Evolutionary conservation across 2,888 invertebrate genomes (phyloP), one percentile per base, ranked within the genome.

Genomic region (Antheraea assamensis): DNA sequence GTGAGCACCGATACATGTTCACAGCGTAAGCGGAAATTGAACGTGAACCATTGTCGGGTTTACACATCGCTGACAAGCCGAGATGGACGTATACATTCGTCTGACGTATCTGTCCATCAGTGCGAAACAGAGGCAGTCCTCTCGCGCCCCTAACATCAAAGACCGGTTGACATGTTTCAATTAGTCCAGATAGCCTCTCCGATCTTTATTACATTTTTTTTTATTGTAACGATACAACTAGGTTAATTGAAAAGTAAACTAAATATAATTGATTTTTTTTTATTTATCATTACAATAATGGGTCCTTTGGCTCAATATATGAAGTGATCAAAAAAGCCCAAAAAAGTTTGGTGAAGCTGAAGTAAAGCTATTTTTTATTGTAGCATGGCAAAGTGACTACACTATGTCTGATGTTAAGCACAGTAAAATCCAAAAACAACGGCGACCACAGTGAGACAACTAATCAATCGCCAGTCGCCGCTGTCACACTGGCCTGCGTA

Each of bases 11-110:
- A 82, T 83, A 80, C 82, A 85, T 83, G 81, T 82, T 84, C 81
- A 83, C 76, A 81, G 77, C 78, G 75, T 80, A 78, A 79, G 81
- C 90, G 92, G 90, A 91, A 92, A 92, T 92, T 91, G 90, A 90
- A 91, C 88, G 82, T 85, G 89, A 87, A 89, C 88, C 88, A 81
- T 83, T 79, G 85, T 86, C 86, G 81, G 78, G 78, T 82, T 82
- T 82, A 83, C 85, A 86, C 85, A 83, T 79, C 80, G 78, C 80
- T 86, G 86, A 84, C 86, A 82, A 83, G 83, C 83, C 78, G 81
- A 77, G 80, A 83, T 84, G 83, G 83, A 85, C 85, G 78, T 83
- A 81, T 81, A 85, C 84, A 81, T 85, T 81, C 79, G 76, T 79
- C 84, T 84, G 87, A 88, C 86, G 75, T 87, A 87, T 88, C 87